Conservation (phyloP, 2,797 vertebrate species). For the Natrix natrix region DNA sequence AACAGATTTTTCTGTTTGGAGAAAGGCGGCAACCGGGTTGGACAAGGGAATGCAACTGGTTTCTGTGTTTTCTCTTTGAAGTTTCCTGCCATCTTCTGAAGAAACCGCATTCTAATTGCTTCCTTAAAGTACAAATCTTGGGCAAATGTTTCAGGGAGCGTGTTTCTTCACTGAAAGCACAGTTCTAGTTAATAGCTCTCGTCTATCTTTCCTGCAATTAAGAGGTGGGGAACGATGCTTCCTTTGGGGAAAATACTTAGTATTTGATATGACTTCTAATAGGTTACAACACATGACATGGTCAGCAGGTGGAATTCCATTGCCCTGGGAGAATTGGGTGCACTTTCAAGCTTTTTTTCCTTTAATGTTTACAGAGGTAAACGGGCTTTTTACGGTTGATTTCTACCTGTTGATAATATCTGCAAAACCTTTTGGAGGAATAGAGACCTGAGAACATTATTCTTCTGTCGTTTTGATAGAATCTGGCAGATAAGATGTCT, state of each 20-base stretch:
- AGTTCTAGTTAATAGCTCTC: slow-evolving; percentile 34
- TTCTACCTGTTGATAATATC: slow-evolving; percentile 11
- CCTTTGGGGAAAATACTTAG: slow-evolving; percentile 18
- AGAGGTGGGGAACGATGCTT: slow-evolving; percentile 21
- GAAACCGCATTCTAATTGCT: slow-evolving; percentile 43
- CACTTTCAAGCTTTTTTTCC: slow-evolving; percentile 24
- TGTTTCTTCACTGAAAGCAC: slow-evolving; percentile 23
- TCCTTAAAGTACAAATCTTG: slow-evolving; percentile 46
- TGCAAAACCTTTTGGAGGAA: slow-evolving; percentile 1
- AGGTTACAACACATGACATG: not conserved
- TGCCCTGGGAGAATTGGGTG: slow-evolving; percentile 26
- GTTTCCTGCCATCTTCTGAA: not conserved
- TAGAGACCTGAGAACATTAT: not conserved
- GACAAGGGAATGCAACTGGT: not conserved
- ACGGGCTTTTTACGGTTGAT: slow-evolving; percentile 28
- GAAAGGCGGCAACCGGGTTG: not conserved
- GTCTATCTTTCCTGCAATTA: slow-evolving; percentile 35
- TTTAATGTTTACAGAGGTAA: slow-evolving; percentile 46
- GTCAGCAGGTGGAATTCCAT: slow-evolving; percentile 20
- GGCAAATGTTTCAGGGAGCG: slow-evolving; percentile 34
- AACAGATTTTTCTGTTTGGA: not conserved
- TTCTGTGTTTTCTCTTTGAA: not conserved
- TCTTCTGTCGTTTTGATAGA: not conserved
- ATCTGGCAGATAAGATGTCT: not conserved
- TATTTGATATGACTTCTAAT: slow-evolving; percentile 23